Evolutionary conservation across 2,113 vertebrate genomes (phyloP).

Genomic region (Neolamprologus kungweensis): DNA sequence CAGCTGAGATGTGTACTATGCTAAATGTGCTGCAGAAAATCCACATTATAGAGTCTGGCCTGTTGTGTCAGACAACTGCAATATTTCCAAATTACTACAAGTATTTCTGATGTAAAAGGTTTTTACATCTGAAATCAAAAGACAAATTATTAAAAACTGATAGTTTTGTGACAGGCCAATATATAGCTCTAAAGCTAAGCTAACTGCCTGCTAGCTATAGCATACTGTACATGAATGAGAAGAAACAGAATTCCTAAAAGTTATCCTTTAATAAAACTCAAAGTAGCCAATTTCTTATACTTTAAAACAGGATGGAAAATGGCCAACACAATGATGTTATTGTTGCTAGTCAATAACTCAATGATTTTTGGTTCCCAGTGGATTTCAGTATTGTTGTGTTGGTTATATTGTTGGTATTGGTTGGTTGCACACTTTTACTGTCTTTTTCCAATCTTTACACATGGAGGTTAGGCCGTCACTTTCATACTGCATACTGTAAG

Average conservation of each 20-base stretch:
- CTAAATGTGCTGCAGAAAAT: neutral
- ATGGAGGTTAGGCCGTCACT: rapidly evolving
- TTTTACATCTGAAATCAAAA: neutral
- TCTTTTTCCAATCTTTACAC: neutral
- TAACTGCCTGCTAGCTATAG: neutral
- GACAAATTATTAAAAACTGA: neutral
- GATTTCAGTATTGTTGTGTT: neutral
- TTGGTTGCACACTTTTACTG: neutral
- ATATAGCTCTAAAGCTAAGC: neutral
- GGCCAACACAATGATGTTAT: neutral
- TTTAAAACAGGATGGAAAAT: neutral
- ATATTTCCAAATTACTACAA: neutral
- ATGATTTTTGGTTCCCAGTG: neutral
- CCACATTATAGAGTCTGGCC: neutral
- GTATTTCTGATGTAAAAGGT: neutral
- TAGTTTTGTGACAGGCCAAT: neutral
- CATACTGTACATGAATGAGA: rapidly evolving
- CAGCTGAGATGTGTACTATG: neutral
- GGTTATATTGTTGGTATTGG: neutral
- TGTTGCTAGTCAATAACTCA: neutral
- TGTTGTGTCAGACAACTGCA: neutral
- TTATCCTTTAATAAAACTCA: neutral
- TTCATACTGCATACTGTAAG: neutral
- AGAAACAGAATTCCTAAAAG: neutral
- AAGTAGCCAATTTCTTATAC: rapidly evolving